Conservation (phyloP, 1,140 invertebrate species). For the Pteromalus puparum region DNA sequence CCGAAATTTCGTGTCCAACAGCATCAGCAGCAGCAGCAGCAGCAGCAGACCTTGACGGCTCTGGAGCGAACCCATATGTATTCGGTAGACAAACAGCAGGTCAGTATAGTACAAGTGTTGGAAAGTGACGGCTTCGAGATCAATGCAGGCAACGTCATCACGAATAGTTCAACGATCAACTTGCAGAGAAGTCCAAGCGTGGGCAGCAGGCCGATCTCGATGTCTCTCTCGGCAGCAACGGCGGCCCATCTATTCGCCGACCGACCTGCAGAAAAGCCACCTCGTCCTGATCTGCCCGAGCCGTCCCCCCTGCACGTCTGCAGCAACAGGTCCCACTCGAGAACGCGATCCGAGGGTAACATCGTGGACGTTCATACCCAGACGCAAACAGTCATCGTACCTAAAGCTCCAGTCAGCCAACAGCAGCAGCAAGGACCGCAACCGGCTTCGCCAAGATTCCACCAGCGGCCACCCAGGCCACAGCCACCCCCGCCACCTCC, state of each 20-base stretch:
- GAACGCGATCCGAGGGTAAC: constrained; percentile 75
- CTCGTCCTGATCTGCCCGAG: constrained; percentile 69
- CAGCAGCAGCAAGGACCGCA: constrained; percentile 58
- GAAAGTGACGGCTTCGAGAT: constrained; percentile 68
- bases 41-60: constrained; percentile 65
- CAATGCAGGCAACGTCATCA: constrained; percentile 64
- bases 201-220: constrained; percentile 69
- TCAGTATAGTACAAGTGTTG: constrained; percentile 80
- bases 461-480: constrained; percentile 70
- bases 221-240: constrained; percentile 61
- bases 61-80: constrained; percentile 82
- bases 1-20: constrained; percentile 55
- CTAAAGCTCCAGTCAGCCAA: constrained; percentile 58
- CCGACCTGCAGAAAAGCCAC: constrained; percentile 70
- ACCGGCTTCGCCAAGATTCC: constrained; percentile 68
- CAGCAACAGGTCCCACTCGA: constrained; percentile 64
- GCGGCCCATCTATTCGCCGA: constrained; percentile 48
- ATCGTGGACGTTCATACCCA: constrained; percentile 74
- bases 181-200: constrained; percentile 74
- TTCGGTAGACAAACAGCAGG: constrained; percentile 83
- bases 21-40: constrained; percentile 41
- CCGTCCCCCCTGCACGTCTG: constrained; percentile 45
- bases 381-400: constrained; percentile 63
- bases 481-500: constrained; percentile 73
- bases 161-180: constrained; percentile 53